Conservation (phyloP, 2,797 vertebrate genomes). For the Sorex maritimensis region DNA sequence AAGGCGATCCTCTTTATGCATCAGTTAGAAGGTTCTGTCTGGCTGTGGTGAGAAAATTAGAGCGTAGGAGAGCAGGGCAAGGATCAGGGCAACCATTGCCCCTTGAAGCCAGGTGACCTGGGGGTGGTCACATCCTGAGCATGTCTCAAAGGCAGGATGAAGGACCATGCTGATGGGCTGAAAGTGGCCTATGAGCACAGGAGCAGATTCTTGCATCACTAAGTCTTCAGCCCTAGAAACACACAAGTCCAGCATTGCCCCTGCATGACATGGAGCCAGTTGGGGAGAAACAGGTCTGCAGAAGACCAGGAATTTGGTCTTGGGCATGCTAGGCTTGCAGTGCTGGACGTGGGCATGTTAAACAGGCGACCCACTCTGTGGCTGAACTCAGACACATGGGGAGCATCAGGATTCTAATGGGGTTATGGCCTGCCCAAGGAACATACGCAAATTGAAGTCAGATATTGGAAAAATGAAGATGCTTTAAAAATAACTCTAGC, state of each 20-base stretch:
- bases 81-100: not conserved
- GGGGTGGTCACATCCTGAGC: not conserved
- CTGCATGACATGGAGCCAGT: not conserved
- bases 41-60: not conserved
- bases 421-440: not conserved
- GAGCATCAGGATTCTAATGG: not conserved
- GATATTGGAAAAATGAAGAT: not conserved
- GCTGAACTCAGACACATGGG: not conserved
- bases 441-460: not conserved
- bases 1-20: not conserved
- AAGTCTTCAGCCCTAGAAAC: not conserved
- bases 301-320: not conserved
- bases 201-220: not conserved
- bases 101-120: not conserved
- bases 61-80: not conserved
- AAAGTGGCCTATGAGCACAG: not conserved
- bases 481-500: not conserved
- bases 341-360: not conserved
- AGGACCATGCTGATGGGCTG: not conserved
- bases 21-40: not conserved
- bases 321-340: not conserved
- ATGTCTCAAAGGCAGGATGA: not conserved
- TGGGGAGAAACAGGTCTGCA: not conserved
- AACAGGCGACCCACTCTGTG: not conserved
- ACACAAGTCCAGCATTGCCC: rapidly evolving